Evolutionary conservation across 2,888 invertebrate genomes (phyloP), one percentile per base, ranked within the genome.

Genomic region (Saturnia japonica): DNA sequence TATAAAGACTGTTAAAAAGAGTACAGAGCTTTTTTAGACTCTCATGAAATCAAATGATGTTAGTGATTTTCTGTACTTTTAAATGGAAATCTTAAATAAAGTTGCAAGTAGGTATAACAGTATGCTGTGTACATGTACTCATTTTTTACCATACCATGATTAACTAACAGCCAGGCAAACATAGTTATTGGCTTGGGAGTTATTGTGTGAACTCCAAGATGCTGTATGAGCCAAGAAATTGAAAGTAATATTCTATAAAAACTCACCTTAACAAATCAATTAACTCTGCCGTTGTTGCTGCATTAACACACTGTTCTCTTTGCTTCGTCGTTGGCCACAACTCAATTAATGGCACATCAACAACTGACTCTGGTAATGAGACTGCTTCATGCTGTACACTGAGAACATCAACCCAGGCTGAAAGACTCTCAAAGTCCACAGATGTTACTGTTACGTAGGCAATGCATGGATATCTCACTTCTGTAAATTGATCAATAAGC

Each of bases 301-400:
- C 91, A 83, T 96, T 95, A 9, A 96, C 84, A 72, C 91, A 95
- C 68, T 94, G 91, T 73, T 95, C 95, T 45, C 87, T 76, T 80
- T 96, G 96, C n/a, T 94, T 91, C 25, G 88, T 93, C 0, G 96
- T 96, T 0, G 96, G 96, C 95, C 96, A 96, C 0, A 96, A 85
- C 74, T 96, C 95, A 1, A 94, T 88, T 1, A 96, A 79, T 0
- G 95, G 95, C 0, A 94, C 90, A 54, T 95, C 95, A n/a, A 92
- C 88, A 67, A 96, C 95, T 16, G 91, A 89, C 71, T 95, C 95
- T 0, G 96, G 95, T 67, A 96, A 82, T 3, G 94, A 92, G 42
- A 96, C 94, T 0, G 95, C 87, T 75, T 95, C 95, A 78, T 96
- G 96, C 80, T 96, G 96, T 0, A 96, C 96, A 4, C 95, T 95